Conservation (phyloP, 1,140 invertebrate genomes). For the Matsumurasca onukii region DNA sequence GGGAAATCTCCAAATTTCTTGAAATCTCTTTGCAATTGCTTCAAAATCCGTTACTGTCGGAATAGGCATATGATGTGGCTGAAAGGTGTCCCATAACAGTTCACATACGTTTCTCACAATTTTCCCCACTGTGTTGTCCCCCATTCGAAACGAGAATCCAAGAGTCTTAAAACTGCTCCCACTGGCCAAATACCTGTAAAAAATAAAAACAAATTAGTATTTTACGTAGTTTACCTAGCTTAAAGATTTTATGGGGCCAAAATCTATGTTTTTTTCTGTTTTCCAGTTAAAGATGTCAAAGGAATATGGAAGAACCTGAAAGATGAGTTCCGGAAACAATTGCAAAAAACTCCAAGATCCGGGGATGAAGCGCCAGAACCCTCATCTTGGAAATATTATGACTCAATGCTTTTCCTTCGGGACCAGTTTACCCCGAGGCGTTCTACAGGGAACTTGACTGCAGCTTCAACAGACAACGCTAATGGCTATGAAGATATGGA, state of each 20-base stretch:
- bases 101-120: constrained; percentile 35
- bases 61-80: constrained; percentile 11
- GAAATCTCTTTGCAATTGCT: constrained; percentile 14
- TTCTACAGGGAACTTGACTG: neutral
- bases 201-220: too few species aligned
- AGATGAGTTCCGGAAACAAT: constrained; percentile 15
- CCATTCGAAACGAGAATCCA: constrained; percentile 36
- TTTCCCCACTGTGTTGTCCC: too few species aligned
- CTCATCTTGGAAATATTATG: constrained; percentile 1
- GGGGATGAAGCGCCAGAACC: neutral
- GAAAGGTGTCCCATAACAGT: constrained; percentile 25
- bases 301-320: neutral
- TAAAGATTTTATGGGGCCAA: too few species aligned
- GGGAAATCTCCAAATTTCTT: constrained; percentile 43
- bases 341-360: neutral
- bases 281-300: too few species aligned
- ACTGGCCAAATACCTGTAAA: too few species aligned
- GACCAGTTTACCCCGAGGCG: neutral
- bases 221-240: too few species aligned
- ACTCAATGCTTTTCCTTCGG: neutral
- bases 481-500: neutral
- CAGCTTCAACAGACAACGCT: neutral
- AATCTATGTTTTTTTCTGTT: too few species aligned
- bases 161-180: constrained; percentile 31
- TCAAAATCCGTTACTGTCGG: constrained; percentile 11